Conservation (phyloP, 2,888 invertebrate species). For the Pocota personata region DNA sequence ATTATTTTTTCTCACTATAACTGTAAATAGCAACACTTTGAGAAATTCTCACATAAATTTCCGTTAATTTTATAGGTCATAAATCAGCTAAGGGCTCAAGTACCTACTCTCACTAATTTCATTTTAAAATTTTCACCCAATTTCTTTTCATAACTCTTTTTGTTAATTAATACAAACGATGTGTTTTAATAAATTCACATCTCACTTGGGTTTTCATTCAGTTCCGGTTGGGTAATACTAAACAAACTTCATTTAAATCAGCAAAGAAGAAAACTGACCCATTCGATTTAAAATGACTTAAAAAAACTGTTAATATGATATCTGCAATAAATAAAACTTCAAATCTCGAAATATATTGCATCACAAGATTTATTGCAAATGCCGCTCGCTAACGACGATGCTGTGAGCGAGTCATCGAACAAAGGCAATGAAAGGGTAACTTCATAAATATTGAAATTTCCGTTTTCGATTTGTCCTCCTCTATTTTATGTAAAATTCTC, state of each 20-base stretch:
- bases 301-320: not conserved
- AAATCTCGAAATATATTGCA: not conserved
- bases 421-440: not conserved
- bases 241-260: not conserved
- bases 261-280: not conserved
- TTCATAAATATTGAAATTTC: conserved; percentile 44
- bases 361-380: conserved; percentile 10
- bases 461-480: conserved; percentile 12
- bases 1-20: not conserved
- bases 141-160: not conserved
- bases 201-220: not conserved
- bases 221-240: conserved; percentile 10
- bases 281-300: not conserved
- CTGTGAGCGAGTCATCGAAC: not conserved
- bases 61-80: no score
- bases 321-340: not conserved
- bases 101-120: no score
- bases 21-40: not conserved
- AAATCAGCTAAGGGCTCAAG: no score
- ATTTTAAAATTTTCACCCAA: not conserved
- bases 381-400: not conserved
- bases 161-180: not conserved
- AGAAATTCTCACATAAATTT: not conserved
- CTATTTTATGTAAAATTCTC: conserved; percentile 35
- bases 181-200: not conserved